Percentiles rank a stretch among this genome's conserved stretches.
Conservation (phyloP, 1,140 invertebrate genomes). For the Polyergus mexicanus region DNA sequence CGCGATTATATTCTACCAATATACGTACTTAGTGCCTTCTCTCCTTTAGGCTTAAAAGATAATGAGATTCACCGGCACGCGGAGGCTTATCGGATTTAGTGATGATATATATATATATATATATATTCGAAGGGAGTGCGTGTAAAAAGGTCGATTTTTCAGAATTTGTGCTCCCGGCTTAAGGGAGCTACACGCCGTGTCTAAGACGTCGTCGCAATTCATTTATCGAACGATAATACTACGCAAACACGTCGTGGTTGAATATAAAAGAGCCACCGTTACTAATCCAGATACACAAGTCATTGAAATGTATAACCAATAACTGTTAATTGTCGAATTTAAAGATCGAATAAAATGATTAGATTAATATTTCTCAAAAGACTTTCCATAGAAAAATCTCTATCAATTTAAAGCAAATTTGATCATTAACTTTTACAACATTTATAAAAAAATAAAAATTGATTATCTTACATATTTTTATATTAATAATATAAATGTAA, state of each 20-base stretch:
- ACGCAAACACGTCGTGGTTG: neutral
- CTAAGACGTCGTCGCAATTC: conserved; percentile 3
- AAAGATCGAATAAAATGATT: neutral
- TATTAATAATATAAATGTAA: neutral
- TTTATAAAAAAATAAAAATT: neutral
- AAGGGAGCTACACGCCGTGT: neutral
- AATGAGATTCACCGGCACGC: conserved; percentile 20
- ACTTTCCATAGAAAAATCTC: neutral
- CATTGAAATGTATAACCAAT: neutral
- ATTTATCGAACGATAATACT: conserved; percentile 12
- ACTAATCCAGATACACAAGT: neutral
- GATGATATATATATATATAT: conserved; percentile 43
- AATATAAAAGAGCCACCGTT: conserved; percentile 15
- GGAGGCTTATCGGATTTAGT: conserved; percentile 32
- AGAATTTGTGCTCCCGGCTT: conserved; percentile 39
- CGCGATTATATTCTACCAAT: conserved; percentile 37
- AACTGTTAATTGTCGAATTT: neutral
- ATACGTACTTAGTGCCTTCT: neutral
- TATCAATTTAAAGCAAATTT: conserved; percentile 2
- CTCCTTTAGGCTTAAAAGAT: conserved; percentile 23
- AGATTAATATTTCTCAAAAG: conserved; percentile 10
- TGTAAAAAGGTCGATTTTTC: conserved; percentile 50
- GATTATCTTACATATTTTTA: neutral
- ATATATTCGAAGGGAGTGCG: neutral
- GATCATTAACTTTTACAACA: neutral